Conservation (phyloP, 35 echinoderm and acorn worm species). For the Lytechinus variegatus region DNA sequence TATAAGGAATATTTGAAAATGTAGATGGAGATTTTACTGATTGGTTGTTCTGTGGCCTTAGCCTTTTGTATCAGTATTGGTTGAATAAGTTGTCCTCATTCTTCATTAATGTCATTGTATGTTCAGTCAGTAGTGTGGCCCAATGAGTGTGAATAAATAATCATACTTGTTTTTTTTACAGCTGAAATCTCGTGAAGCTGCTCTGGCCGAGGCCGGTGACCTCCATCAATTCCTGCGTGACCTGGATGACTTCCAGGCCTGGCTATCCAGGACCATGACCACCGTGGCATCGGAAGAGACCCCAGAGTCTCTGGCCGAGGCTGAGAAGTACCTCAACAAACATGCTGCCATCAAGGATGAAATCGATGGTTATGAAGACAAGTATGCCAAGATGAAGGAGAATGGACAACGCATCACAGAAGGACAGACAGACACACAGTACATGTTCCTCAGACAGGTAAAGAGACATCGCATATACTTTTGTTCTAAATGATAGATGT, state of each 20-base stretch:
- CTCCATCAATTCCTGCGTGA: conserved; percentile 99
- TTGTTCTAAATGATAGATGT: too few relatives aligned
- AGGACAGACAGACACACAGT: conserved; percentile 98
- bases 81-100: too few relatives aligned
- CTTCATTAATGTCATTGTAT: too few relatives aligned
- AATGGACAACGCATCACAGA: conserved; percentile 90
- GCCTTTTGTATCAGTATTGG: too few relatives aligned
- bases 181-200: conserved; percentile 96
- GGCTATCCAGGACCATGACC: conserved; percentile 93
- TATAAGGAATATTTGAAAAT: too few relatives aligned
- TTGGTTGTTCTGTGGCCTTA: too few relatives aligned
- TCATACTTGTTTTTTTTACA: conserved; percentile 14
- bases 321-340: conserved; percentile 96
- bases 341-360: conserved; percentile 99
- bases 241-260: conserved; percentile 99
- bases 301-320: conserved; percentile 91
- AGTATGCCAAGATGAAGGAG: conserved; percentile 99
- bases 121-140: too few relatives aligned
- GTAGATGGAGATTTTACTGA: too few relatives aligned
- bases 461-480: neutral
- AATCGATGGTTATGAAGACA: conserved; percentile 97
- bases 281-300: conserved; percentile 96
- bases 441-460: conserved; percentile 99
- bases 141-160: too few relatives aligned
- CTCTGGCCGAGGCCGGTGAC: conserved; percentile 90